These are phyloP conservation scores for Agapornis canus DNA, from an alignment of 2,797 vertebrate species.

Conservation along the genomic window DNA sequence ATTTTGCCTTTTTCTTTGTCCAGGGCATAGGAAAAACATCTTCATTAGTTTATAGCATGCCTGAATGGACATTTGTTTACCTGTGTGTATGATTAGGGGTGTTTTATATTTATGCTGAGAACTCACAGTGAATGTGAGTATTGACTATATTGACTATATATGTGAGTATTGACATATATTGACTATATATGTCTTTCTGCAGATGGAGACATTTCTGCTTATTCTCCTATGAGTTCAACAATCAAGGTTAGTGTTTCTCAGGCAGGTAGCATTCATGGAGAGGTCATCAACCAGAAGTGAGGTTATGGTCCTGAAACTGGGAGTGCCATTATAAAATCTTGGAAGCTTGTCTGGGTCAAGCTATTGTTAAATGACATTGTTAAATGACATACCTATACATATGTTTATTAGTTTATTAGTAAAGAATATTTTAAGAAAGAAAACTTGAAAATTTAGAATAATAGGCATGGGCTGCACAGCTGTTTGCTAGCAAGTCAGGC, in stretches of 20 bases:
- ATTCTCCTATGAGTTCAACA: background rate
- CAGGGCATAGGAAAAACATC: background rate
- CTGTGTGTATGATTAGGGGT: background rate
- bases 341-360: background rate
- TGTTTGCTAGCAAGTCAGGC: background rate
- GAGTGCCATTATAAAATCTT: background rate
- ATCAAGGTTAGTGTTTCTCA: background rate
- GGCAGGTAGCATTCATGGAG: background rate
- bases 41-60: background rate
- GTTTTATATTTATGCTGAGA: background rate
- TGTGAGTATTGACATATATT: too few relatives aligned
- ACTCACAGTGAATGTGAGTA: background rate
- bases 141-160: background rate
- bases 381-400: background rate
- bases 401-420: background rate
- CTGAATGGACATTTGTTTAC: background rate
- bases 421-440: background rate
- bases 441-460: background rate
- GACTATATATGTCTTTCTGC: background rate
- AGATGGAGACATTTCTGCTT: background rate
- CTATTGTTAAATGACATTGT: background rate
- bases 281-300: background rate
- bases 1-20: background rate
- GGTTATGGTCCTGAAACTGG: background rate
- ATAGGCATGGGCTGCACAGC: background rate